phyloP scores from a whole-genome alignment of 2,797 vertebrate genomes.

The Anolis apletophallus region DNA sequence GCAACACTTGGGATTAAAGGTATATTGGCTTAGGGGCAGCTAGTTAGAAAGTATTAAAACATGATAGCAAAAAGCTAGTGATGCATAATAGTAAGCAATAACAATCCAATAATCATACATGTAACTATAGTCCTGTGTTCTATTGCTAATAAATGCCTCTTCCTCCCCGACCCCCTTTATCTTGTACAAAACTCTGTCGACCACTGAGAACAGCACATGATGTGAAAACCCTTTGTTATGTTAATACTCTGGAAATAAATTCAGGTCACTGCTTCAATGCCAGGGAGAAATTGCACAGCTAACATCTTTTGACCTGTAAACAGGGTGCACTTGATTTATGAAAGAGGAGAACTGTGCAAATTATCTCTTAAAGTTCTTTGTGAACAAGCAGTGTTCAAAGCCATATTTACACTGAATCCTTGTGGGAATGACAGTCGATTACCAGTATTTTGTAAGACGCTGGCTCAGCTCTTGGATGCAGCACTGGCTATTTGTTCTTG shows the following conservation, averaged over 20 bases:
- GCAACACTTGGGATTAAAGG: neutral
- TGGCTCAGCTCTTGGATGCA: neutral
- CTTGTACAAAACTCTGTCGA: neutral
- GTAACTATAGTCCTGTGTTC: neutral
- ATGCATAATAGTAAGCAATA: neutral
- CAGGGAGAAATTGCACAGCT: neutral
- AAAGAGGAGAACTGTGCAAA: neutral
- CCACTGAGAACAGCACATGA: neutral
- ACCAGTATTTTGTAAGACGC: neutral
- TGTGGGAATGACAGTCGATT: neutral
- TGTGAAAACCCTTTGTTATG: neutral
- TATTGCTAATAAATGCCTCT: neutral
- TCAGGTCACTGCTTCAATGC: neutral
- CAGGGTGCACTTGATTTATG: constrained; percentile 7
- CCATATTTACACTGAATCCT: neutral
- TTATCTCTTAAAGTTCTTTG: neutral
- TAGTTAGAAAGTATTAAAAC: neutral
- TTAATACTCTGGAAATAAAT: neutral
- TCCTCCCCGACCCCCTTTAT: neutral
- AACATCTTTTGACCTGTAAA: constrained; percentile 9
- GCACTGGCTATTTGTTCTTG: neutral
- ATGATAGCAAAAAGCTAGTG: neutral
- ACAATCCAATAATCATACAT: neutral
- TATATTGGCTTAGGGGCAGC: neutral
- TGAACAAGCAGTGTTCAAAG: neutral